Base-by-base conservation (phyloP, 2,113 vertebrate species). In the Hippopotamus amphibius region DNA sequence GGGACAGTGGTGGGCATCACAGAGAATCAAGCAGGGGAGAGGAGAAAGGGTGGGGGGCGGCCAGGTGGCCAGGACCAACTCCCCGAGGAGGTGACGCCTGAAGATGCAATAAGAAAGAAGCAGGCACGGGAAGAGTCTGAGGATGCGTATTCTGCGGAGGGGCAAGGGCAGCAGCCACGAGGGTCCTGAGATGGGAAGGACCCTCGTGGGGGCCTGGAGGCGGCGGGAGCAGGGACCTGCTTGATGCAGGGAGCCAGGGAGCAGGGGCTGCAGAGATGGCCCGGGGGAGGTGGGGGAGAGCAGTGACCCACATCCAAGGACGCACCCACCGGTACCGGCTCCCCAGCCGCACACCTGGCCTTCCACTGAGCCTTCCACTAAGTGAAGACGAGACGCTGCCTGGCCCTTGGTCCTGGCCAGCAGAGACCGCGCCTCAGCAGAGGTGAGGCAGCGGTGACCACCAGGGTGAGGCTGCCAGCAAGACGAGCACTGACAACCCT, bases 161-260 rank as follows among this genome's bases (percentile, higher is more conserved):
- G 37, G 6, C 24, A 30, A 59, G 1, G 21, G 0, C 14, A 43
- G 24, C 76, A 83, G 53, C 21, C 57, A 24, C 0, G 0, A 2
- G 43, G 68, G 66, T 10, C 37, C 30, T 5, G 26, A 30, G 72
- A 41, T 30, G 33, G 48, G 24, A 24, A 19, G 0, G 14, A 65
- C 8, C 8, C 48, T 19, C 14, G 17, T 6, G 26, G 13, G 24
- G 30, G 19, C n/a, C 14, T 46, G 28, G 69, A 53, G 19, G 30
- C 63, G 16, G 41, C 26, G 37, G 89, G 24, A 68, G 19, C 24
- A 74, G 46, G 48, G 63, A 11, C 48, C 3, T 4, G 74, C 50
- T 10, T 33, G 33, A 17, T 17, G 63, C 92, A 41, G 55, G 63
- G 4, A 77, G 43, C 26, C 24, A 57, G 57, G 13, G 26, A 72